Evolutionary conservation across 2,797 vertebrate genomes (phyloP).

Genomic region (Arnoldichthys spilopterus): DNA sequence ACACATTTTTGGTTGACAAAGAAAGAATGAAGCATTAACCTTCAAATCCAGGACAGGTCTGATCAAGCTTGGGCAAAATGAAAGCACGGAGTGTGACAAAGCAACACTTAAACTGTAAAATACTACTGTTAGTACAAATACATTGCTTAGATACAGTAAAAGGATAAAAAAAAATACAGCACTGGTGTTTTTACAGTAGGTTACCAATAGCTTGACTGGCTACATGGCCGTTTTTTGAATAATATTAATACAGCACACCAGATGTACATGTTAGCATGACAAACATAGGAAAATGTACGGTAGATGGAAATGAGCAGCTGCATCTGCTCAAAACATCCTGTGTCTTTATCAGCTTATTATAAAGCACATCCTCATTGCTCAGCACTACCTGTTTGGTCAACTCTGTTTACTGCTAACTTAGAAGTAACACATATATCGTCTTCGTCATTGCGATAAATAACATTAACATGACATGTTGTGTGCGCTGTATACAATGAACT

Average conservation of each 20-base stretch:
- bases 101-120: not conserved
- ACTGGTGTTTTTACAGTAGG: not conserved
- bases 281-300: conserved; percentile 6
- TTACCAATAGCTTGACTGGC: not conserved
- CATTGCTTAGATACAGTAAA: conserved; percentile 1
- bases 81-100: not conserved
- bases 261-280: not conserved
- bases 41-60: not conserved
- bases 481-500: not conserved
- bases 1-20: conserved; percentile 25
- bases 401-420: not conserved
- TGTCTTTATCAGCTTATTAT: not conserved
- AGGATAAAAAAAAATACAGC: not conserved
- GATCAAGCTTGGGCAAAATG: not conserved
- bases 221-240: conserved; percentile 13
- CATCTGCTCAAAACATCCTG: conserved; percentile 20
- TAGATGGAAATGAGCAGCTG: conserved; percentile 5
- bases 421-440: not conserved
- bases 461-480: not conserved
- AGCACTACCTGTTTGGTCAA: not conserved
- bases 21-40: not conserved
- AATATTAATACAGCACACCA: conserved; percentile 14
- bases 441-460: conserved; percentile 16
- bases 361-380: not conserved
- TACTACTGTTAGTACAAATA: not conserved